Evolutionary conservation across 2,797 vertebrate species (phyloP).

Genomic region (Mus caroli): DNA sequence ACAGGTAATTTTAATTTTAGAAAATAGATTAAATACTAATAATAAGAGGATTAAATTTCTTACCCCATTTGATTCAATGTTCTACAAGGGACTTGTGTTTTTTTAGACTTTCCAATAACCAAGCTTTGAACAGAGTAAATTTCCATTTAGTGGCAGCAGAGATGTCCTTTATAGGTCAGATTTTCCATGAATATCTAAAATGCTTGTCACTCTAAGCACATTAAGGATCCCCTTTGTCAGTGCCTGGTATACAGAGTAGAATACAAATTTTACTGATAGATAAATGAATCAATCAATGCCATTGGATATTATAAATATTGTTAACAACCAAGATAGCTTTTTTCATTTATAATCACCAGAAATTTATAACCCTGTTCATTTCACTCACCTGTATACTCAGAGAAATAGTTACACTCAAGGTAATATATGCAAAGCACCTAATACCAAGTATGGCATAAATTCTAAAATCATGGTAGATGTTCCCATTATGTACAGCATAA

Average conservation of each 20-base stretch:
- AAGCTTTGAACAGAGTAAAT: conserved; percentile 22
- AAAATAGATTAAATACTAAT: conserved; percentile 63
- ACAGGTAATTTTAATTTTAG: conserved; percentile 62
- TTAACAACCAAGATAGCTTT: not conserved
- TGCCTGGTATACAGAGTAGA: not conserved
- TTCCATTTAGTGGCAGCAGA: conserved; percentile 34
- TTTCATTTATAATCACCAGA: not conserved
- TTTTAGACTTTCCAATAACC: conserved; percentile 51
- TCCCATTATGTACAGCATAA: not conserved
- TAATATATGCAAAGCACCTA: not conserved
- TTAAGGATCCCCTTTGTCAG: not conserved
- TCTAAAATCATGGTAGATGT: conserved; percentile 10
- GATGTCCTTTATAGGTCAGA: not conserved
- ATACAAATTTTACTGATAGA: conserved; percentile 39
- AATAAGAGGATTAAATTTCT: conserved; percentile 44
- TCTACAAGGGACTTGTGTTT: conserved; percentile 22
- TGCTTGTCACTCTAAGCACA: not conserved
- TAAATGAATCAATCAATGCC: not conserved
- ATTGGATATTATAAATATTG: not conserved
- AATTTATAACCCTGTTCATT: not conserved
- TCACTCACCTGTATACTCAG: conserved; percentile 40
- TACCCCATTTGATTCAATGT: conserved; percentile 1
- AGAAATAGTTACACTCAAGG: not conserved
- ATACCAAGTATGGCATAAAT: not conserved
- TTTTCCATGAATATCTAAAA: conserved; percentile 22